Conservation (phyloP, 2,113 vertebrate genomes). For the Romanogobio albipinnatus region DNA sequence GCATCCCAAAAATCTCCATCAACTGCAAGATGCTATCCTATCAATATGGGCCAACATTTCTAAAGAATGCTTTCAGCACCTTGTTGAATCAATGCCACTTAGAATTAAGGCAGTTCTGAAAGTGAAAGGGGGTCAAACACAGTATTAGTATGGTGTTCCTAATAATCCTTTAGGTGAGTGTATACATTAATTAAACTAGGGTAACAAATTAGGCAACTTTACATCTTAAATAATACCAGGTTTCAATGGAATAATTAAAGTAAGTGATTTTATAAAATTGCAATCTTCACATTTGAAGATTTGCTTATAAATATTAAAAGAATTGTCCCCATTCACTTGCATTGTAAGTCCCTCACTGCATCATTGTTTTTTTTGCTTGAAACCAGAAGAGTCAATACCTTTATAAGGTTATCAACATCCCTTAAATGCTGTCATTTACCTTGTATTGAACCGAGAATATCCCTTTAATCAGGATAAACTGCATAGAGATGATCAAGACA, state of each 20-base stretch:
- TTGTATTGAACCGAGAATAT: background rate
- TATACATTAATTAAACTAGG: too few relatives aligned
- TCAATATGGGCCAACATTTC: too few relatives aligned
- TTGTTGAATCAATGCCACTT: too few relatives aligned
- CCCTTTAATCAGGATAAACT: conserved; percentile 8
- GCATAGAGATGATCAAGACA: background rate
- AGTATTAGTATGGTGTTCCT: too few relatives aligned
- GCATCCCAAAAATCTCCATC: too few relatives aligned
- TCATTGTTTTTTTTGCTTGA: background rate
- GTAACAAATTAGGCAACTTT: too few relatives aligned
- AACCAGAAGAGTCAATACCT: background rate
- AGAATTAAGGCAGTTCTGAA: too few relatives aligned
- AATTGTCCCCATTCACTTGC: background rate
- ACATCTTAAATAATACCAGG: background rate
- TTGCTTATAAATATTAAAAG: background rate
- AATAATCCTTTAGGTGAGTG: too few relatives aligned
- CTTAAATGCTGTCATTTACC: background rate
- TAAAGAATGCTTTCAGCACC: too few relatives aligned
- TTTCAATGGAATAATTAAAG: background rate
- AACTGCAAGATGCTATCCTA: too few relatives aligned
- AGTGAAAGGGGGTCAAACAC: too few relatives aligned
- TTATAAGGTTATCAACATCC: background rate
- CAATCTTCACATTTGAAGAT: background rate
- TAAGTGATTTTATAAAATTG: background rate
- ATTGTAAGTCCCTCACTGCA: background rate